Evolutionary conservation across 2,797 vertebrate species (phyloP).

Genomic region (Eulemur rubriventer): DNA sequence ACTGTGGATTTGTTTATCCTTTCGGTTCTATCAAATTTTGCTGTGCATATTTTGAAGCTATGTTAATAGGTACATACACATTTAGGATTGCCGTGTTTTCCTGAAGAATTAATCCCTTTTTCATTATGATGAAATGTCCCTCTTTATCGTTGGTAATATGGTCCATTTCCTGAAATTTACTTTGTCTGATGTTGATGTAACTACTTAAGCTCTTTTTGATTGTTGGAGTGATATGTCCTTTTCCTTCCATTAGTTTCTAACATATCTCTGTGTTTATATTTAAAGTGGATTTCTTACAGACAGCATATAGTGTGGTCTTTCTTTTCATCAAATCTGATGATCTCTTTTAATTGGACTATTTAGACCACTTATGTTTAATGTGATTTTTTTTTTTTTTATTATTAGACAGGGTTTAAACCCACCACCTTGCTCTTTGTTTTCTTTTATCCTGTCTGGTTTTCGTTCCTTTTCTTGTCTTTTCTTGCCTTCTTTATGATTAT

Average conservation of each 20-base stretch:
- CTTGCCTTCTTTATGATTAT: neutral
- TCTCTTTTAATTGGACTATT: neutral
- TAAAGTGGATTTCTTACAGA: neutral
- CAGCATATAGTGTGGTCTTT: neutral
- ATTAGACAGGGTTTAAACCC: neutral
- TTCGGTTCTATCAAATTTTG: neutral
- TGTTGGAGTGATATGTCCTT: neutral
- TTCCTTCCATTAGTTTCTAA: neutral
- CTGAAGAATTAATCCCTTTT: neutral
- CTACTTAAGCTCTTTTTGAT: neutral
- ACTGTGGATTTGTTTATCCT: neutral
- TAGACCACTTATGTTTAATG: neutral
- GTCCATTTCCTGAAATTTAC: neutral
- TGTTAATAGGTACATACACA: neutral
- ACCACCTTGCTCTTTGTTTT: neutral
- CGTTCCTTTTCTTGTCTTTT: neutral
- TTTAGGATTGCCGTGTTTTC: neutral
- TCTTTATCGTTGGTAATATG: neutral
- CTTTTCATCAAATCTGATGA: neutral
- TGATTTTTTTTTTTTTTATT: neutral
- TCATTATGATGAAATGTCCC: neutral
- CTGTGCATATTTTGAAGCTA: neutral
- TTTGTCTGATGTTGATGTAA: neutral
- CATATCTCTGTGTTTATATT: neutral
- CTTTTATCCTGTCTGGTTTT: neutral